Conservation (phyloP, 2,113 vertebrate genomes). For the Tupaia chinensis region DNA sequence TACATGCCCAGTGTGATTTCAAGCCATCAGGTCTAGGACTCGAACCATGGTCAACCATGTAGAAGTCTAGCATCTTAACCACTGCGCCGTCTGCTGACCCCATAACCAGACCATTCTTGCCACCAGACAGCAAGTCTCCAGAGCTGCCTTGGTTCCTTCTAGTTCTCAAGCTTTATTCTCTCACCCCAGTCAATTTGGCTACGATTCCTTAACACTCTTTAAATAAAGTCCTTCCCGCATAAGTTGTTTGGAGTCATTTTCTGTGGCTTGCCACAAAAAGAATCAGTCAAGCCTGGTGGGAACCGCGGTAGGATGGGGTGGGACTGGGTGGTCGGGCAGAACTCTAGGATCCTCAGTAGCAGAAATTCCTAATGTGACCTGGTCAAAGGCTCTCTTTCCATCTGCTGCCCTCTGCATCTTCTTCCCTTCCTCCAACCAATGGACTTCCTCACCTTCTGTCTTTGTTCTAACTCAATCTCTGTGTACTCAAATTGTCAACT, state of each 20-base stretch:
- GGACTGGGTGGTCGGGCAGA: not conserved
- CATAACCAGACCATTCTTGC: not conserved
- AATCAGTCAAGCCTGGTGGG: not conserved
- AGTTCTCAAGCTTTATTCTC: not conserved
- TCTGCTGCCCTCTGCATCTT: not conserved
- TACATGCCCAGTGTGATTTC: too few relatives aligned
- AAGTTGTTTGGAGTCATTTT: not conserved
- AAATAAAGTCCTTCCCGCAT: not conserved
- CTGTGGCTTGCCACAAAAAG: not conserved
- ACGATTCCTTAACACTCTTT: not conserved
- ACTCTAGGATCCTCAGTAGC: not conserved
- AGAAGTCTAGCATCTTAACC: too few relatives aligned
- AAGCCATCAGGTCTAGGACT: too few relatives aligned
- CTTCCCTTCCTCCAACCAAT: not conserved
- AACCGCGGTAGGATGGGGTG: not conserved
- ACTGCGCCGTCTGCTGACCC: too few relatives aligned
- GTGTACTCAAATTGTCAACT: not conserved
- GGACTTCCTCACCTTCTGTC: not conserved
- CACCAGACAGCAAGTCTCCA: not conserved
- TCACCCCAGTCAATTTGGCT: not conserved
- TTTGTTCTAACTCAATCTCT: conserved; percentile 14
- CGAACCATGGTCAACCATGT: too few relatives aligned
- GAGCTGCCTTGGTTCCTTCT: not conserved
- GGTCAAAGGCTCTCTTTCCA: not conserved
- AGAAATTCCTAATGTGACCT: not conserved